Evolutionary conservation across 1,140 invertebrate species (phyloP).

Genomic region (Panagrolaimus sp.): DNA sequence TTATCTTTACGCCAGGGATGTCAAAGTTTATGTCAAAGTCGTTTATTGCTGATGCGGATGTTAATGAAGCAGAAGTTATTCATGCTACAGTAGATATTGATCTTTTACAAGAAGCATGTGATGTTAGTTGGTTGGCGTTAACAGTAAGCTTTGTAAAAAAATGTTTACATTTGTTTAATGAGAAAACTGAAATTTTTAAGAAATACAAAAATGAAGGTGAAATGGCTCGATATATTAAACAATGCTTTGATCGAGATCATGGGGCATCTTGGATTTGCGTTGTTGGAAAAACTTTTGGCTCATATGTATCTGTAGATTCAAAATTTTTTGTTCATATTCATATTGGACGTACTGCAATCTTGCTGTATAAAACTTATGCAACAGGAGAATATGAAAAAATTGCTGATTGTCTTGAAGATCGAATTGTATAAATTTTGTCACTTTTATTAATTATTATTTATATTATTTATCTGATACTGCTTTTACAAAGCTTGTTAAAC

Average conservation of each 20-base stretch:
- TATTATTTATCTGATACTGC: no score
- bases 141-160: neutral
- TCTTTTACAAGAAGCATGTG: neutral
- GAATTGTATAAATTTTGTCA: neutral
- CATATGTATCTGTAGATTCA: conserved; percentile 10
- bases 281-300: conserved; percentile 9
- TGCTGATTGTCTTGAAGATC: neutral
- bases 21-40: no score
- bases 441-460: no score
- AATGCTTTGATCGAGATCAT: neutral
- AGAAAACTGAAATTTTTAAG: neutral
- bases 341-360: conserved; percentile 1
- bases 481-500: neutral
- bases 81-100: conserved; percentile 2
- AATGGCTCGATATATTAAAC: conserved; percentile 10
- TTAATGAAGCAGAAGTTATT: conserved; percentile 14
- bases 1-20: no score
- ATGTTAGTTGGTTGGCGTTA: conserved; percentile 1
- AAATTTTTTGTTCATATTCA: conserved; percentile 12
- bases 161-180: neutral
- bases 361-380: conserved; percentile 9
- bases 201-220: conserved; percentile 3
- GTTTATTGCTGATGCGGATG: conserved; percentile 13
- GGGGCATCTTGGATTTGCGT: neutral
- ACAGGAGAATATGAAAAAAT: conserved; percentile 5